Percentiles rank a stretch among this genome's conserved stretches.
phyloP scores from a whole-genome alignment of 2,113 vertebrate species.

The Catharus minimus region DNA sequence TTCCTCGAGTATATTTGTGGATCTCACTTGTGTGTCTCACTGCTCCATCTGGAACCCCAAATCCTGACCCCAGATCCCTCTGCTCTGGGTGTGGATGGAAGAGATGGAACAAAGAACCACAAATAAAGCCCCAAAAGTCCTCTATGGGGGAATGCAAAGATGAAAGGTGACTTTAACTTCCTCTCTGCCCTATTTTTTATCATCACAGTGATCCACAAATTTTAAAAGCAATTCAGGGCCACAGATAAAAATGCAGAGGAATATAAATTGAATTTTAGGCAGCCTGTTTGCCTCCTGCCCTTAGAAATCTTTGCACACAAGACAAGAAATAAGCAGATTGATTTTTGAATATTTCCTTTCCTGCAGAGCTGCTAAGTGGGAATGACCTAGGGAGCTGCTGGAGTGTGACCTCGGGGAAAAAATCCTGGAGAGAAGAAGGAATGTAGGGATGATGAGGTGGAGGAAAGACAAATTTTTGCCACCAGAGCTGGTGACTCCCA shows the following conservation, averaged over 20 bases:
- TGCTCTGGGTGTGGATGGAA: rapidly evolving
- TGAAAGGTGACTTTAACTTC: neutral
- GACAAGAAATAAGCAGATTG: neutral
- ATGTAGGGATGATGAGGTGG: neutral
- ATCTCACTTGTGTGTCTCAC: neutral
- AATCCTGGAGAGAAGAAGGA: neutral
- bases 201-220: neutral
- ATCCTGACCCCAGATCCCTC: neutral
- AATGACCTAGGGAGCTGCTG: neutral
- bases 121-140: neutral
- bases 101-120: neutral
- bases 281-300: neutral
- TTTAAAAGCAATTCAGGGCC: neutral
- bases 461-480: neutral
- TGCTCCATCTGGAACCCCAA: conserved; percentile 35
- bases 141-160: rapidly evolving
- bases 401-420: neutral
- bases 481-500: neutral
- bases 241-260: neutral
- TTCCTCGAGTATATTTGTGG: neutral
- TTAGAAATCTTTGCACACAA: neutral
- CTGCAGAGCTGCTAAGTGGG: neutral
- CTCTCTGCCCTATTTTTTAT: neutral
- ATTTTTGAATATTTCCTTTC: neutral
- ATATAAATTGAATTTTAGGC: neutral